Percentiles rank a stretch among this genome's conserved stretches.
Conservation (phyloP, 2,888 invertebrate species). For the Bursaphelenchus okinawaensis region DNA sequence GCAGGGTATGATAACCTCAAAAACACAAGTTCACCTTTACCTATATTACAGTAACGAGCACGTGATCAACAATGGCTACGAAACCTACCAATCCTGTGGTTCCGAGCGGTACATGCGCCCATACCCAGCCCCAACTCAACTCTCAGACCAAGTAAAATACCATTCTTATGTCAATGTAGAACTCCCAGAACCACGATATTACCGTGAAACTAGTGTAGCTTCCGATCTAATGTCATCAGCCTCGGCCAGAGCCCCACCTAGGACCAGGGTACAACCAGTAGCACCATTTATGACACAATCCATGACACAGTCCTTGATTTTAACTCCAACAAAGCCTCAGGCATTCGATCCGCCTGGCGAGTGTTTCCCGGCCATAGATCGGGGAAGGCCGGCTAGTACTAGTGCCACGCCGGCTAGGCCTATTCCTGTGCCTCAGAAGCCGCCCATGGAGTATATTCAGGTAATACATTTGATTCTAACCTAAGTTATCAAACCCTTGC, state of each 20-base stretch:
- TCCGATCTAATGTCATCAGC: conserved; percentile 1
- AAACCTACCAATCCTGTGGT: neutral
- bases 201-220: neutral
- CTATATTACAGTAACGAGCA: neutral
- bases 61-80: neutral
- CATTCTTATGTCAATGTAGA: conserved; percentile 37
- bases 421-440: neutral
- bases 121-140: neutral
- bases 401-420: conserved; percentile 1
- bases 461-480: neutral
- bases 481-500: no score
- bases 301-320: neutral
- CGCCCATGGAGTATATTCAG: conserved; percentile 9
- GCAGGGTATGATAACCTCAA: no score
- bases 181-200: conserved; percentile 13
- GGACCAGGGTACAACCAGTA: neutral
- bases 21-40: neutral
- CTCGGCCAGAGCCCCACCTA: neutral
- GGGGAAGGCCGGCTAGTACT: neutral
- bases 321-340: neutral
- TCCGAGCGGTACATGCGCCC: neutral
- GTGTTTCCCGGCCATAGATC: conserved; percentile 7
- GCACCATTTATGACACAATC: neutral
- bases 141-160: conserved; percentile 29
- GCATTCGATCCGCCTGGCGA: conserved; percentile 11